Conservation (phyloP, 2,888 invertebrate genomes). For the Ophion slaviceki region DNA sequence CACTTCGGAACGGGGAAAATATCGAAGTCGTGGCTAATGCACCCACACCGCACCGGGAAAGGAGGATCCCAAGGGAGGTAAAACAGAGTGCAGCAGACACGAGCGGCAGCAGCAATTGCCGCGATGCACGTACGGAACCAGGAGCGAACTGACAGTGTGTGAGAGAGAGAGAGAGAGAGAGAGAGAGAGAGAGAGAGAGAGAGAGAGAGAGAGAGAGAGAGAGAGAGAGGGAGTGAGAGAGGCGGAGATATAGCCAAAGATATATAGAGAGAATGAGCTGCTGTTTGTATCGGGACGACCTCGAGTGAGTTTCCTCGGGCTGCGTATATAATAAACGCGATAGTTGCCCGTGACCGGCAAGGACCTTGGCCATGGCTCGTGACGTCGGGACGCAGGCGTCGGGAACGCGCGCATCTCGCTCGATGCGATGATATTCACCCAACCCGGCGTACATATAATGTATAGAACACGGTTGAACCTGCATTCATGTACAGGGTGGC, state of each 20-base stretch:
- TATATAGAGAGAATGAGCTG: slow-evolving; percentile 4
- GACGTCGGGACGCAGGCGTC: slow-evolving; percentile 78
- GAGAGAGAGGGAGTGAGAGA: slow-evolving; percentile 1
- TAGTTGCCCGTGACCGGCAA: slow-evolving; percentile 81
- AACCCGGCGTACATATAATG: slow-evolving; percentile 34
- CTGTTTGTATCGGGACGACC: slow-evolving; percentile 60
- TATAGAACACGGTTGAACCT: neutral
- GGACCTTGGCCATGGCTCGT: slow-evolving; percentile 82
- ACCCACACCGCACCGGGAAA: neutral
- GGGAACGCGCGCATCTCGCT: slow-evolving; percentile 73
- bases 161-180: neutral
- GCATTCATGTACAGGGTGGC: neutral
- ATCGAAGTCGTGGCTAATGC: neutral
- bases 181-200: neutral
- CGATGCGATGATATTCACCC: slow-evolving; percentile 63
- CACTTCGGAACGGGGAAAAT: too few relatives aligned
- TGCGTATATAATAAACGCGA: slow-evolving; percentile 64
- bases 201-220: too few relatives aligned
- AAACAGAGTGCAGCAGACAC: neutral
- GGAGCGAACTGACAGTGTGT: too few relatives aligned
- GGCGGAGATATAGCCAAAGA: slow-evolving; percentile 5
- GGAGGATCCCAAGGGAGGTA: too few relatives aligned
- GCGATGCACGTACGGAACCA: neutral
- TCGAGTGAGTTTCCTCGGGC: slow-evolving; percentile 60
- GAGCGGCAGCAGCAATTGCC: neutral